Conservation (phyloP, 2,888 invertebrate genomes). For the Acleris sparsana region DNA sequence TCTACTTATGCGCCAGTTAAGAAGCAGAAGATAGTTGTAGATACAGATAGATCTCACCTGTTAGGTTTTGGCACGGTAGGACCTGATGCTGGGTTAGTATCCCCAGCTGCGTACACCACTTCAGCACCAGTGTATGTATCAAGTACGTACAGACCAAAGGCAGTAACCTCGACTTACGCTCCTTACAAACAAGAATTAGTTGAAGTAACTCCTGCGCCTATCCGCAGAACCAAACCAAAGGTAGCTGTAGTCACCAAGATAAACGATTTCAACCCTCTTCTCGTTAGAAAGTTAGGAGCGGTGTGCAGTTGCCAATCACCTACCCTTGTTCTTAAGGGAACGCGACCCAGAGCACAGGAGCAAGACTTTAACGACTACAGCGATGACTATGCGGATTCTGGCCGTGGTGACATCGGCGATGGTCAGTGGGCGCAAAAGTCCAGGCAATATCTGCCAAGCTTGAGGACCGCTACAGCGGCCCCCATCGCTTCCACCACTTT, state of each 20-base stretch:
- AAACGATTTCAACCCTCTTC: constrained; percentile 88
- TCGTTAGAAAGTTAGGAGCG: constrained; percentile 88
- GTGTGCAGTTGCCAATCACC: constrained; percentile 88
- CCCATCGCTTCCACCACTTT: constrained; percentile 68
- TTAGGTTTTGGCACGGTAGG: constrained; percentile 77
- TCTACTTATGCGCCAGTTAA: constrained; percentile 54
- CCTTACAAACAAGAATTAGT: constrained; percentile 67
- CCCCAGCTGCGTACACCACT: constrained; percentile 63
- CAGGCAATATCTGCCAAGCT: constrained; percentile 48
- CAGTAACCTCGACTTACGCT: constrained; percentile 61
- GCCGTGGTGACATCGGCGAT: constrained; percentile 61
- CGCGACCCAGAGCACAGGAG: constrained; percentile 61
- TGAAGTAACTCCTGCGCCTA: constrained; percentile 66
- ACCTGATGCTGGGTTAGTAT: constrained; percentile 72
- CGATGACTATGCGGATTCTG: constrained; percentile 56
- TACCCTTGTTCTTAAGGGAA: constrained; percentile 77
- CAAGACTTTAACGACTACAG: constrained; percentile 61
- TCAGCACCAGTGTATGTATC: constrained; percentile 48
- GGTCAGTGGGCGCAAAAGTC: constrained; percentile 59
- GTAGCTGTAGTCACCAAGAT: constrained; percentile 86
- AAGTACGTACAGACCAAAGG: constrained; percentile 54
- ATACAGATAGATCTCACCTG: constrained; percentile 71
- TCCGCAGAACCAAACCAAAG: constrained; percentile 72
- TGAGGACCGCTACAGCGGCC: constrained; percentile 53
- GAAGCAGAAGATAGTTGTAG: constrained; percentile 72